Evolutionary conservation across 2,888 invertebrate species (phyloP), one percentile per base, ranked within the genome.

Genomic region (Eumerus sabulonum): DNA sequence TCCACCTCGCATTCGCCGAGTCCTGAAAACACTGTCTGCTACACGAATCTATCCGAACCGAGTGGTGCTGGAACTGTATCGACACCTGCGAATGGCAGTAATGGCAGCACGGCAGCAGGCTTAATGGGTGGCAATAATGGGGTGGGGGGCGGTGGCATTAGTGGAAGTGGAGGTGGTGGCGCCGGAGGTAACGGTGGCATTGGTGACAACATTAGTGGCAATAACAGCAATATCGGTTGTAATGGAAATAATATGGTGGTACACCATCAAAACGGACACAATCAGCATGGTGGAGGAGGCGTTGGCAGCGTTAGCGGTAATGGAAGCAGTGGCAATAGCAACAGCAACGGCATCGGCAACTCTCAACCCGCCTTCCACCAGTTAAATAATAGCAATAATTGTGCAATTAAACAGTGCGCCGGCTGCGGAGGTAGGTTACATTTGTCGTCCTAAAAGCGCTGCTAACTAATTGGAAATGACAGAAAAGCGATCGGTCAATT

Each of bases 1-100:
- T 92, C 92, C 90, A 93, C 93, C 86, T 93, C 93, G 84, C 93
- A 93, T 90, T 92, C 93, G 87, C 92, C 93, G 82, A 92, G 92
- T 85, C 93, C 93, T 83, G 93, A 93, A 88, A 93, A 93, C 88
- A 76, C 59, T 79, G 92, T 92, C 84, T 92, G 92, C 89, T 92
- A 91, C 87, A 90, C 89, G 60, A 88, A 89, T 81, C 88, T 87
- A 83, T 87, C 87, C 82, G 88, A 88, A 74, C 86, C 85, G 66
- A 70, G 73, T 64, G 68, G 71, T 9, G 72, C 63, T 1, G 71
- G 76, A 16, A 62, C 48, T 19, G 48, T 50, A 27, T 47, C 76
- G 12, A 51, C 68, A 27, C n/a, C 67, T 7, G 13, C 40, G 17
- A 76, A 53, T 47, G 62, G 56, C 19, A 74, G 59, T 36, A 50